Evolutionary conservation across 2,113 vertebrate genomes (phyloP).

Genomic region (Cottus gobio): DNA sequence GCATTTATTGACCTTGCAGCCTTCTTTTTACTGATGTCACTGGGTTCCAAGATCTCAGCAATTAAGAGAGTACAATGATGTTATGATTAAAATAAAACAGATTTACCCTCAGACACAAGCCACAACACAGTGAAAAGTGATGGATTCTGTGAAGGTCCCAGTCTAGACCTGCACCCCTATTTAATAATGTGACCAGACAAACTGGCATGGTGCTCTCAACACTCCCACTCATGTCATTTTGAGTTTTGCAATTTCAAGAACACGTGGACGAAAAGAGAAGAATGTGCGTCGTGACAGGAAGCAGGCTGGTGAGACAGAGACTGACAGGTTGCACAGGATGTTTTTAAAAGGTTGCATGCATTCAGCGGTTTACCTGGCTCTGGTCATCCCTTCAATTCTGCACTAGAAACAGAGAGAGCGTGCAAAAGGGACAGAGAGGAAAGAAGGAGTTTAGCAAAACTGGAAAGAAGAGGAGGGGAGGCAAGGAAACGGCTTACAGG

Average conservation of each 20-base stretch:
- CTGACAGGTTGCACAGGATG: conserved; percentile 32
- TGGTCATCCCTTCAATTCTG: conserved; percentile 95
- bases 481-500: conserved; percentile 29
- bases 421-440: conserved; percentile 82
- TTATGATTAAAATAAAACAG: background rate
- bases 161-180: background rate
- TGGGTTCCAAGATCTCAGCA: background rate
- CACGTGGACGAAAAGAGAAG: background rate
- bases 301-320: conserved; percentile 13
- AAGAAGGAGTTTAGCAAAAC: conserved; percentile 83
- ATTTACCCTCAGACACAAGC: background rate
- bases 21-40: background rate
- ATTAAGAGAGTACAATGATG: background rate
- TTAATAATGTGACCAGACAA: conserved; percentile 1
- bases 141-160: background rate
- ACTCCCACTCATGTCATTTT: background rate
- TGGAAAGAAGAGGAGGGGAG: conserved; percentile 71
- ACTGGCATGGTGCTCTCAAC: background rate
- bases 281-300: conserved; percentile 11
- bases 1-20: background rate
- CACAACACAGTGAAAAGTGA: background rate
- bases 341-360: conserved; percentile 45
- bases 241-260: background rate
- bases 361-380: conserved; percentile 89
- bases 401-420: conserved; percentile 89